A percentile compares a stretch with the other conserved stretches of the same genome.
Conservation (phyloP, 2,113 vertebrate species). For the Todiramphus chloris region DNA sequence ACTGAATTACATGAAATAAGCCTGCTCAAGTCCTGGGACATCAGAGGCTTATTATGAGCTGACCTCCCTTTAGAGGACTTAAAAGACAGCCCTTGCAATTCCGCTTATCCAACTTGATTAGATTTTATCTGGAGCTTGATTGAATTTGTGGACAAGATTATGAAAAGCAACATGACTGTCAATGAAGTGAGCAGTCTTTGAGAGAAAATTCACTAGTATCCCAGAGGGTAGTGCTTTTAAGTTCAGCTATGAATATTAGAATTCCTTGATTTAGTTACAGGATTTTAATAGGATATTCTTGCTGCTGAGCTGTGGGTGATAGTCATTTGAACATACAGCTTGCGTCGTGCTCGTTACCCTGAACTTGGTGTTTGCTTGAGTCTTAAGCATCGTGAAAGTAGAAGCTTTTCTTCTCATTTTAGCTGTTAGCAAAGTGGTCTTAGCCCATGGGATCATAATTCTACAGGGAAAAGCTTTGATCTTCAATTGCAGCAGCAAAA, state of each 20-base stretch:
- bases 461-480: constrained; percentile 22
- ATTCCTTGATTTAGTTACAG: not conserved
- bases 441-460: not conserved
- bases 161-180: constrained; percentile 33
- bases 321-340: not conserved
- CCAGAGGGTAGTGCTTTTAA: constrained; percentile 4
- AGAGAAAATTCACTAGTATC: not conserved
- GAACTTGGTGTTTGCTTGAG: not conserved
- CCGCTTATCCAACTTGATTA: constrained; percentile 40
- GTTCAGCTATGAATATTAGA: not conserved
- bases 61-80: not conserved
- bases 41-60: constrained; percentile 18
- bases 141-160: constrained; percentile 43
- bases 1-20: not conserved
- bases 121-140: constrained; percentile 49
- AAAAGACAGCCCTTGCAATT: not conserved
- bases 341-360: not conserved
- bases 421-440: not conserved
- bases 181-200: constrained; percentile 17
- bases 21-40: not conserved
- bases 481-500: not conserved
- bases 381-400: not conserved
- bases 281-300: not conserved
- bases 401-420: not conserved
- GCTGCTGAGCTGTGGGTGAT: not conserved